phyloP scores from a whole-genome alignment of 2,888 invertebrate species.

The Dromius quadrimaculatus region DNA sequence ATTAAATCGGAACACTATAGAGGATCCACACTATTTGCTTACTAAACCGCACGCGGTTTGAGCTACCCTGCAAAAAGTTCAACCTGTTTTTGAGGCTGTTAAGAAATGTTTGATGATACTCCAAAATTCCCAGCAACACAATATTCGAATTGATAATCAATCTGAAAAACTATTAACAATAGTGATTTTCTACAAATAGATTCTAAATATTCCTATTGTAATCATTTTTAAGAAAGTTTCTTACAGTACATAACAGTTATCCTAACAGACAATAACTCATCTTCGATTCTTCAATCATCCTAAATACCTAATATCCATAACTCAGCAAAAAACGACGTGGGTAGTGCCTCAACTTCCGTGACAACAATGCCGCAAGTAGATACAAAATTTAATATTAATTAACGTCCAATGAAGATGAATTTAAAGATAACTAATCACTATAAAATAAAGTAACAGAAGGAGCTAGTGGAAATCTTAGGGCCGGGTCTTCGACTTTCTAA shows the following conservation, averaged over 20 bases:
- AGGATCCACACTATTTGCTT: too few species aligned
- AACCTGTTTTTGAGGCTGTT: slow-evolving; percentile 4
- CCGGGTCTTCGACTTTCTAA: slow-evolving; percentile 21
- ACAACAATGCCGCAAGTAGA: slow-evolving; percentile 23
- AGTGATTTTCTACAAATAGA: neutral
- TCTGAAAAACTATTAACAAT: too few species aligned
- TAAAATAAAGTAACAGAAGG: slow-evolving; percentile 26
- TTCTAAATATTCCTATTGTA: slow-evolving; percentile 7
- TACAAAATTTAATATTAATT: slow-evolving; percentile 30
- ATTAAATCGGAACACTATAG: too few species aligned
- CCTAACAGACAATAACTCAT: neutral
- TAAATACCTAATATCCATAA: neutral
- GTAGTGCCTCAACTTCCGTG: slow-evolving; percentile 13
- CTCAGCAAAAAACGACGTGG: slow-evolving; percentile 1
- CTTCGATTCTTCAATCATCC: too few species aligned
- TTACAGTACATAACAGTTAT: slow-evolving; percentile 8
- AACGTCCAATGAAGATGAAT: slow-evolving; percentile 1
- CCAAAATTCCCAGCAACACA: too few species aligned
- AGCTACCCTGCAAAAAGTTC: too few species aligned
- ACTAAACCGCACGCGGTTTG: slow-evolving; percentile 14
- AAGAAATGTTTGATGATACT: too few species aligned
- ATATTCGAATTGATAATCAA: too few species aligned
- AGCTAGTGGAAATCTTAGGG: slow-evolving; percentile 18
- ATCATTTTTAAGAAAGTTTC: slow-evolving; percentile 22
- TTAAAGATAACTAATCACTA: slow-evolving; percentile 30